Base-by-base conservation (phyloP, 2,113 vertebrate species). In the Ancistrus triradiatus region DNA sequence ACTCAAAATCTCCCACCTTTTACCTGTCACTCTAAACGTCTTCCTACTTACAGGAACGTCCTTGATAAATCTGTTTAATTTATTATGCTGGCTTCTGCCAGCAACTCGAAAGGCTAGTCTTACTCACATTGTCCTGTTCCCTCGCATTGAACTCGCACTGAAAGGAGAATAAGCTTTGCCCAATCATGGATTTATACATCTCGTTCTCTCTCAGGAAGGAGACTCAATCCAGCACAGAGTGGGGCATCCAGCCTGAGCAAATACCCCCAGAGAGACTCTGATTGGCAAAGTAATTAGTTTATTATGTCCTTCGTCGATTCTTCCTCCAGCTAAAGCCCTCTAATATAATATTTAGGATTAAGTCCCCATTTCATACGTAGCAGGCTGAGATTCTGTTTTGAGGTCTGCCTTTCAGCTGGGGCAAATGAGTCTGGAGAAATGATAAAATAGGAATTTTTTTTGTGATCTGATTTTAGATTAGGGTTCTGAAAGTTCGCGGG, bases 231-330 rank as follows among this genome's bases (percentile, higher is more conserved):
- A 63, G 79, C 68, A 72, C 73, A 55, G 62, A 70, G 72, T 31
- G 40, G 55, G 65, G 59, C 73, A 67, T 7, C 28, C 69, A 67
- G 72, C 59, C 66, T 70, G 70, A 62, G 73, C 71, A 75, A 53
- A 69, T 68, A 72, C 72, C 75, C 78, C 80, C 75, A 51, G 69
- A 81, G 80, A 78, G 76, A 79, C 77, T 79, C 85, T 89, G 84
- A 88, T 88, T 86, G 83, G 80, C 72, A 80, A 87, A 86, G 82
- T 87, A 87, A 89, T 87, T 82, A 87, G 82, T 81, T 80, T 83
- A 69, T 59, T 69, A 70, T 73, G 67, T 73, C 59, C 70, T 83
- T 82, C 80, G 81, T 84, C 85, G 83, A 83, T 83, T 75, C 76
- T 78, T 76, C 78, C 77, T 82, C 81, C 80, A 83, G 76, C 77